Base-by-base conservation (phyloP, 2,797 vertebrate genomes). In the Ctenosaura bakeri region DNA sequence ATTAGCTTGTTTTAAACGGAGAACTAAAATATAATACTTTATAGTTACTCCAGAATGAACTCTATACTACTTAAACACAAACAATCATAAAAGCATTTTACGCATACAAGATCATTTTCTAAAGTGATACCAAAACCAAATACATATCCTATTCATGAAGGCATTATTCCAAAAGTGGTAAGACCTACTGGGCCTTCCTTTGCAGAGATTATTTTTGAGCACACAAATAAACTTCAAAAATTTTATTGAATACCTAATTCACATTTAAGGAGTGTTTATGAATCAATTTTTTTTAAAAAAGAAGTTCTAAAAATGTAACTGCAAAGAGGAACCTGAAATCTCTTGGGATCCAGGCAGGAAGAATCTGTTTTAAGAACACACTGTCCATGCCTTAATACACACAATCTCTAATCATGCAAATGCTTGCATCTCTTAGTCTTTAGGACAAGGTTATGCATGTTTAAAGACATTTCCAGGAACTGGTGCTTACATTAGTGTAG, bases 381-480 rank as follows among this genome's bases (percentile, higher is more conserved):
- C 29, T 77, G 1, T 42, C 81, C 24, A 64, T 24, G 42, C 26
- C 13, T 10, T 87, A 50, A 76, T 66, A 22, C 52, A 73, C 54
- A 32, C 56, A 26, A 24, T 32, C n/a, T 88, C 20, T 88, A 71
- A 42, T 59, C 12, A 64, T 52, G 73, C 42, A 77, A 89, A 64
- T 64, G 32, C 32, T 77, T 64, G 22, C 26, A 18, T 32, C 32
- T 56, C 22, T 18, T 54, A 29, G 42, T 16, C 6, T 29, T 56
- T 59, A 20, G 8, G 54, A 12, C 46, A 24, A 81, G 12, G n/a
- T 71, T 88, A 80, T 52, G 22, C 22, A 22, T 42, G 32, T 56
- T 26, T 82, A 59, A 73, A 73, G 29, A 2, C 20, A 32, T 74
- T 46, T 88, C 54, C 71, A 38, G 59, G 56, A 89, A 89, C 74